Evolutionary conservation across 1,140 invertebrate genomes (phyloP).

Genomic region (Caenorhabditis tropicalis): DNA sequence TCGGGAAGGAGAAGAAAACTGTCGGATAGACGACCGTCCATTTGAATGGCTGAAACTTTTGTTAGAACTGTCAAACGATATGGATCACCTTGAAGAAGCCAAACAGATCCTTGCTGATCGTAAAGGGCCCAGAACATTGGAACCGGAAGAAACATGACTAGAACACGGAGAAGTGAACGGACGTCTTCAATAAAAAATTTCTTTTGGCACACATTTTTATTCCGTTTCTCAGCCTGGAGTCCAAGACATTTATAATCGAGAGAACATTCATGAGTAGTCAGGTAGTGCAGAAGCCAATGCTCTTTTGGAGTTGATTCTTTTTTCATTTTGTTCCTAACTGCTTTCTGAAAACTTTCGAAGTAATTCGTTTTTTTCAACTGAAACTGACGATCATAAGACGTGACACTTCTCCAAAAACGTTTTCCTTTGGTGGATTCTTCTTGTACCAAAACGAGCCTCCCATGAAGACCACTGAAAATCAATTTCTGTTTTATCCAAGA

Average conservation of each 20-base stretch:
- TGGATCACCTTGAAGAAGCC: slow-evolving; percentile 75
- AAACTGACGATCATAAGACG: slow-evolving; percentile 50
- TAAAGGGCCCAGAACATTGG: slow-evolving; percentile 77
- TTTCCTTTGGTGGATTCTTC: slow-evolving; percentile 68
- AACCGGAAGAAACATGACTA: slow-evolving; percentile 74
- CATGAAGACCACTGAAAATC: slow-evolving; percentile 71
- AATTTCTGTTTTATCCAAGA: too few species aligned
- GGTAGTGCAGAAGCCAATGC: slow-evolving; percentile 83
- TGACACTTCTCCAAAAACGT: slow-evolving; percentile 63
- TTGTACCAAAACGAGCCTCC: slow-evolving; percentile 65
- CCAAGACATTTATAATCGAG: slow-evolving; percentile 47
- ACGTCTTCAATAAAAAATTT: slow-evolving; percentile 75
- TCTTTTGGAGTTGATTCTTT: slow-evolving; percentile 74
- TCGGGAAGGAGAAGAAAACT: slow-evolving; percentile 78
- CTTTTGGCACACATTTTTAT: slow-evolving; percentile 70
- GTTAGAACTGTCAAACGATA: slow-evolving; percentile 73
- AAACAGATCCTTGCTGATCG: slow-evolving; percentile 75
- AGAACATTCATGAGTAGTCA: slow-evolving; percentile 75
- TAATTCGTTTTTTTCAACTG: not conserved
- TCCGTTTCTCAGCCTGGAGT: slow-evolving; percentile 52
- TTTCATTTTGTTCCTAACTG: slow-evolving; percentile 63
- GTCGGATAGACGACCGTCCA: slow-evolving; percentile 63
- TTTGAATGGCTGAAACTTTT: slow-evolving; percentile 71
- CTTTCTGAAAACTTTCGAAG: slow-evolving; percentile 64
- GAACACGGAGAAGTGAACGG: slow-evolving; percentile 72